phyloP scores from a whole-genome alignment of 2,113 vertebrate genomes.

The Campylomormyrus numenius region DNA sequence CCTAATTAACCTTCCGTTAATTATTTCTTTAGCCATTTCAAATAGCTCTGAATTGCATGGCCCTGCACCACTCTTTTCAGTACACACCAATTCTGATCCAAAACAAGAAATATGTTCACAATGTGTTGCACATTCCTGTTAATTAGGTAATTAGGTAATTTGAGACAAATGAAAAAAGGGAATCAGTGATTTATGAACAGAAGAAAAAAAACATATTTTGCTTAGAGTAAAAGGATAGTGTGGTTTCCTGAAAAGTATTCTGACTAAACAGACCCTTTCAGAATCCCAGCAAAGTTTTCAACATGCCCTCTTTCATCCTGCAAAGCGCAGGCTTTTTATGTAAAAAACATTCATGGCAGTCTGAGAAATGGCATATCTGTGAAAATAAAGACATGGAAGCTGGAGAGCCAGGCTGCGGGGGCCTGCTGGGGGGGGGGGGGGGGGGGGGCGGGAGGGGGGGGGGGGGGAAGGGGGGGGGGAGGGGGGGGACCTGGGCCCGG shows the following conservation, averaged over 20 bases:
- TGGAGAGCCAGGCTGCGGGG: neutral
- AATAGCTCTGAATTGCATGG: neutral
- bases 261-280: neutral
- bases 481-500: no score
- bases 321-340: no score
- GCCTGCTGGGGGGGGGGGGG: neutral
- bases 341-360: neutral
- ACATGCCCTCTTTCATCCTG: neutral
- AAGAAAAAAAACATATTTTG: neutral
- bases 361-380: neutral
- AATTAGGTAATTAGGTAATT: neutral
- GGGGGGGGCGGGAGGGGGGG: no score
- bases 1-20: neutral
- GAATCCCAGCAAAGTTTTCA: neutral
- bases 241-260: neutral
- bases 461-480: no score
- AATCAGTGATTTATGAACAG: slow-evolving; percentile 2
- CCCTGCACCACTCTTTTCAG: neutral
- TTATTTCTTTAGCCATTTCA: neutral
- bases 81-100: neutral
- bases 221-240: neutral
- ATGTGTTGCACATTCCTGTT: neutral
- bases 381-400: neutral
- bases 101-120: neutral
- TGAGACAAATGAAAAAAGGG: neutral